Evolutionary conservation across 2,888 invertebrate species (phyloP).

Genomic region (Microchrysa polita): DNA sequence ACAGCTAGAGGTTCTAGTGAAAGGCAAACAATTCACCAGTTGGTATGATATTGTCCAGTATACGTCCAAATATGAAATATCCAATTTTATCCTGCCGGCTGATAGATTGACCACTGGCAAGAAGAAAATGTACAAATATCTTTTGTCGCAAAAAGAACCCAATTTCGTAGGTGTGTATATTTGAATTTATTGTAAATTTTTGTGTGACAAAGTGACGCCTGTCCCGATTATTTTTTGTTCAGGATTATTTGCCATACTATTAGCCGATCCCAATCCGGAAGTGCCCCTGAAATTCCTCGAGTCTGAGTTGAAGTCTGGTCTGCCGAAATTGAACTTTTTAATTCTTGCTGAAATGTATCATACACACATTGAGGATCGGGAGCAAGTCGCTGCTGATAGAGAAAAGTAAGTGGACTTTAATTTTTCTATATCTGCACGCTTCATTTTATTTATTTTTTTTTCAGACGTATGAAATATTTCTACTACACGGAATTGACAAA

Average conservation of each 20-base stretch:
- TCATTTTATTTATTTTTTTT: constrained; percentile 24
- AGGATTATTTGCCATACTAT: constrained; percentile 60
- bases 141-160: constrained; percentile 59
- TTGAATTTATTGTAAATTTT: background rate
- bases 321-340: constrained; percentile 60
- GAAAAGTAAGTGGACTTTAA: constrained; percentile 54
- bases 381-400: constrained; percentile 55
- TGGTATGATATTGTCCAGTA: constrained; percentile 61
- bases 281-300: constrained; percentile 56
- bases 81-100: constrained; percentile 55
- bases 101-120: constrained; percentile 57
- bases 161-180: constrained; percentile 58
- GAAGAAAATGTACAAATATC: constrained; percentile 58
- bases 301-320: constrained; percentile 59
- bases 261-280: constrained; percentile 56
- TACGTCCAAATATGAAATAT: constrained; percentile 58
- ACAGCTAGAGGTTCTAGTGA: constrained; percentile 59
- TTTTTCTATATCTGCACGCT: too few species aligned
- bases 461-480: constrained; percentile 61
- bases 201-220: constrained; percentile 20
- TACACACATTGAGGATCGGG: constrained; percentile 56
- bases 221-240: background rate
- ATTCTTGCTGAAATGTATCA: constrained; percentile 62
- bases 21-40: constrained; percentile 59
- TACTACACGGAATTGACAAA: constrained; percentile 63